These are phyloP conservation scores for Pentamera pediparva DNA, from an alignment of 53 echinoderm and acorn worm species.

Conservation along the genomic window DNA sequence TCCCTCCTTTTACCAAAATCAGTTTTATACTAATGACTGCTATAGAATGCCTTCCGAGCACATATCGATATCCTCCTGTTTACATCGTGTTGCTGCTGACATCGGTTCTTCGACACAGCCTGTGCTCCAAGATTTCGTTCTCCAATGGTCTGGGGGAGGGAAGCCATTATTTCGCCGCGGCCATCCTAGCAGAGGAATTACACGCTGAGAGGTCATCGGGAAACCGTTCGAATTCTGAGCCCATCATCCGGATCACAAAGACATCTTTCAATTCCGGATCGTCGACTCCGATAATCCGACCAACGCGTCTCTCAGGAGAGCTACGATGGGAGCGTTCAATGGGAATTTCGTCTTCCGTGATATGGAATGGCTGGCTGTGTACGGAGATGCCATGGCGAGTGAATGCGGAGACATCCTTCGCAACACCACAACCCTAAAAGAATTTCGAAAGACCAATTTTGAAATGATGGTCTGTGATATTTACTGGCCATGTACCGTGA, in stretches of 20 bases:
- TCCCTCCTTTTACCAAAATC: too few relatives aligned
- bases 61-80: too few relatives aligned
- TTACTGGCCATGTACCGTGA: not conserved
- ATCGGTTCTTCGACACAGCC: not conserved
- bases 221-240: not conserved
- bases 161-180: slow-evolving; percentile 9
- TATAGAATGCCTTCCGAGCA: too few relatives aligned
- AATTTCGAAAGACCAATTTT: not conserved
- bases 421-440: not conserved
- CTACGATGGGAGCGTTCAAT: not conserved
- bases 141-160: slow-evolving; percentile 15
- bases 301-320: not conserved
- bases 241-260: not conserved
- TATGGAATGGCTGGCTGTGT: not conserved
- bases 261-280: not conserved
- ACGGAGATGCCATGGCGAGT: not conserved
- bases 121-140: not conserved
- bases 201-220: not conserved
- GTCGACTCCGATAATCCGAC: not conserved
- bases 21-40: too few relatives aligned
- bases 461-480: slow-evolving; percentile 1
- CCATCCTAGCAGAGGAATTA: slow-evolving; percentile 1
- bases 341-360: not conserved
- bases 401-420: not conserved
- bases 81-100: too few relatives aligned